Conservation (phyloP, 2,113 vertebrate species). For the Chloropsis cyanopogon region DNA sequence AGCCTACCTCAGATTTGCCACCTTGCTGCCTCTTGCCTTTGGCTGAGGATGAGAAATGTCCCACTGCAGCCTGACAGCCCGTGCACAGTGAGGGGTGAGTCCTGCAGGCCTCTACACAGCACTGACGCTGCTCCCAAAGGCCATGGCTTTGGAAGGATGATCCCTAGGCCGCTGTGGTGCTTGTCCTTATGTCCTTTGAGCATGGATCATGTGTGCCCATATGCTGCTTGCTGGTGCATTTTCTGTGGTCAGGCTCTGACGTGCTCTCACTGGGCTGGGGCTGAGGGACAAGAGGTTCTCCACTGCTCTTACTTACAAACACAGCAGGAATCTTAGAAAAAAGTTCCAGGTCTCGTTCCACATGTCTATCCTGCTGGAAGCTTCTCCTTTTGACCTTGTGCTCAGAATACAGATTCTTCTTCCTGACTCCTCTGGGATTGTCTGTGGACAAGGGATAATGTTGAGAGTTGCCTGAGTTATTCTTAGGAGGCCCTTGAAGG, state of each 20-base stretch:
- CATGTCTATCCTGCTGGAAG: background rate
- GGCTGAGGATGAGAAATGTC: background rate
- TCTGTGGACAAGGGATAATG: background rate
- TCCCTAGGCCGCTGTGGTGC: conserved; percentile 29
- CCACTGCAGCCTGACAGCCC: background rate
- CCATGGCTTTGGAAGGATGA: background rate
- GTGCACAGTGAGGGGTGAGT: background rate
- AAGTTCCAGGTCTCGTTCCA: conserved; percentile 72
- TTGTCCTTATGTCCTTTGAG: conserved; percentile 3
- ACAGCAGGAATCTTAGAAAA: conserved; percentile 68
- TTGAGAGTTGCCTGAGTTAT: background rate
- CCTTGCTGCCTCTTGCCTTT: background rate
- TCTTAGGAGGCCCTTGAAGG: background rate
- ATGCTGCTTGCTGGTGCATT: conserved; percentile 58
- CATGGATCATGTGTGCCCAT: background rate
- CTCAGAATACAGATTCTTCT: conserved; percentile 47
- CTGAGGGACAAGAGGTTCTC: conserved; percentile 45
- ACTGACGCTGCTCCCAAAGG: background rate
- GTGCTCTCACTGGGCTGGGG: background rate
- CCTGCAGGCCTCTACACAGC: background rate
- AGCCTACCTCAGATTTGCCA: background rate
- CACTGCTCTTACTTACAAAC: conserved; percentile 82
- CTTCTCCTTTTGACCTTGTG: conserved; percentile 73
- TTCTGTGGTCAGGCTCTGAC: conserved; percentile 55
- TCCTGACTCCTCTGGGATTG: background rate